Conservation (phyloP, 2,888 invertebrate genomes). For the Hemicrepidius hirtus region DNA sequence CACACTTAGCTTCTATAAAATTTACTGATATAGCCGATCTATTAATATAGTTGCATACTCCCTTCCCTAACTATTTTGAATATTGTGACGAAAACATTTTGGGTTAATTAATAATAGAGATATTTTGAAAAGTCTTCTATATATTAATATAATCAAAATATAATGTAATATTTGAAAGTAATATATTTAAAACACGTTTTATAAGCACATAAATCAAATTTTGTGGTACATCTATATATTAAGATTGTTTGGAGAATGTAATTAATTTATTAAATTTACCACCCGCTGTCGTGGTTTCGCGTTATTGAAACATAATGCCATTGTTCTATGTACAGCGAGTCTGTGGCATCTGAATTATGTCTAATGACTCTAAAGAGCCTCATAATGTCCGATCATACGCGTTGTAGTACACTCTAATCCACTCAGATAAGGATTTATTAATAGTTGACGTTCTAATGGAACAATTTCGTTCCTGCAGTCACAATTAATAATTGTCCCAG, state of each 20-base stretch:
- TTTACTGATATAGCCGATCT: too few species aligned
- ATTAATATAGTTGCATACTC: too few species aligned
- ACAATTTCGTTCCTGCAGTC: conserved; percentile 50
- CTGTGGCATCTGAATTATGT: conserved; percentile 45
- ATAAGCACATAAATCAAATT: not conserved
- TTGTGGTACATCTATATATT: not conserved
- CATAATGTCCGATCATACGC: conserved; percentile 53
- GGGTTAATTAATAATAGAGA: too few species aligned
- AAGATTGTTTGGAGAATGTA: conserved; percentile 24
- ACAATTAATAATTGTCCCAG: conserved; percentile 50
- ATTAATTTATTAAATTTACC: conserved; percentile 43
- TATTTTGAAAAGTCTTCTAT: too few species aligned
- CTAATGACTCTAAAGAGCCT: conserved; percentile 48
- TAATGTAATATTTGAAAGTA: not conserved
- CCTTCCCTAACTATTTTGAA: too few species aligned
- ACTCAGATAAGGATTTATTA: conserved; percentile 53
- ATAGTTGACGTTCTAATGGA: conserved; percentile 54
- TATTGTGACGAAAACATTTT: too few species aligned
- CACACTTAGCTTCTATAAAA: too few species aligned
- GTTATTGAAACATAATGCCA: conserved; percentile 36
- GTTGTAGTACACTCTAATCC: conserved; percentile 50
- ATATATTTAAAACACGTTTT: not conserved
- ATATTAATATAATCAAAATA: too few species aligned
- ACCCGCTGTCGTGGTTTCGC: conserved; percentile 24
- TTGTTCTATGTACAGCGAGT: conserved; percentile 41